Evolutionary conservation across 2,888 invertebrate species (phyloP).

Genomic region (Eledona agricola): DNA sequence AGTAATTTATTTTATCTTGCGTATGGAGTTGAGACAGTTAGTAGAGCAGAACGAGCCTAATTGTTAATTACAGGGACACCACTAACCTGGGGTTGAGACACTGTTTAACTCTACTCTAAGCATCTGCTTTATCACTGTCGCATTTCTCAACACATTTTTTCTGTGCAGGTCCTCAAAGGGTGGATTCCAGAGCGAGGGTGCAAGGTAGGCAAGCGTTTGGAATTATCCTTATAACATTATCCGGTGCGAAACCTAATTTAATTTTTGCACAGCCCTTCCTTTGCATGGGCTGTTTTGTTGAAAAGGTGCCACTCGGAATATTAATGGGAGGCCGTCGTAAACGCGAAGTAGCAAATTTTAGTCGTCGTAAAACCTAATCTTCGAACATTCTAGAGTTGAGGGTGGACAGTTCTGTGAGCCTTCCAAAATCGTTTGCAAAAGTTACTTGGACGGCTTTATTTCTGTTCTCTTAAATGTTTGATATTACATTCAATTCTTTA

Average conservation of each 20-base stretch:
- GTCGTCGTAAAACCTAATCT: conserved; percentile 25
- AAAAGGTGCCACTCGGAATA: conserved; percentile 32
- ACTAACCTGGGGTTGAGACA: conserved; percentile 31
- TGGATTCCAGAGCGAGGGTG: conserved; percentile 8
- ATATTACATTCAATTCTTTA: too few relatives aligned
- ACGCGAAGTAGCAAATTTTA: conserved; percentile 29
- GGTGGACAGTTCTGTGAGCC: too few relatives aligned
- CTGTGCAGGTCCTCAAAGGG: conserved; percentile 19
- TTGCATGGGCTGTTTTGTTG: conserved; percentile 36
- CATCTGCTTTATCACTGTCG: conserved; percentile 20
- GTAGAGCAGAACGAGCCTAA: conserved; percentile 38
- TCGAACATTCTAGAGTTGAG: conserved; percentile 16
- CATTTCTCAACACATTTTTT: conserved; percentile 5
- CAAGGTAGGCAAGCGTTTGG: conserved; percentile 32
- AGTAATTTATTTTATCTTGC: conserved; percentile 43
- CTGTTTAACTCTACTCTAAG: conserved; percentile 29
- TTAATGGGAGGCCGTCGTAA: conserved; percentile 34
- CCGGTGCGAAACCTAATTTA: conserved; percentile 35
- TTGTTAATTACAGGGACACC: conserved; percentile 40
- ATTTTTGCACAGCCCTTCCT: conserved; percentile 33
- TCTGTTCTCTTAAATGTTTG: too few relatives aligned
- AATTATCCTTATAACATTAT: conserved; percentile 35
- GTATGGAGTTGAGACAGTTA: conserved; percentile 37
- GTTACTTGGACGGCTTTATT: too few relatives aligned
- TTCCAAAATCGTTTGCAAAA: too few relatives aligned